Evolutionary conservation across 1,140 invertebrate species (phyloP), one percentile per base, ranked within the genome.

Genomic region (Pachypsylla venusta): DNA sequence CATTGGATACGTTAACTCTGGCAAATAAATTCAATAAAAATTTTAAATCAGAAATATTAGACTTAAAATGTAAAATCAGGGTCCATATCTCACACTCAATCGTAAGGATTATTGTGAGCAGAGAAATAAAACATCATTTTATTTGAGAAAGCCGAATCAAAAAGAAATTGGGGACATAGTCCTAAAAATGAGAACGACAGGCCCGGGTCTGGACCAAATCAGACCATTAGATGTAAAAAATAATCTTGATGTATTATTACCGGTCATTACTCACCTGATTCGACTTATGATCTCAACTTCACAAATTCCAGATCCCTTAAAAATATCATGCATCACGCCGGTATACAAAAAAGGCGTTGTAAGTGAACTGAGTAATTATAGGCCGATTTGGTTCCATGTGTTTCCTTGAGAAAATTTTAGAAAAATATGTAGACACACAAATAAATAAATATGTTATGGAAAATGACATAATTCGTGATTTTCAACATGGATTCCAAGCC

Each of bases 1-100:
- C 42, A 4, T 7, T 4, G 4, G n/a, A 48, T 22, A 19, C 5
- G 7, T 4, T 5, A 19, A 4, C 16, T 5, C 42, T 48, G 16
- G 42, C 42, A 5, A 48, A 48, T 48, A 48, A 48, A 7, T 48
- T 48, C 22, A 48, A 48, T n/a, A n/a, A 48, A 48, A 48, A 48
- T 48, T 48, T 48, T 22, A 48, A 48, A 48, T 4, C 7, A 7
- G n/a, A 48, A 48, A 48, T 48, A 48, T 19, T 19, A 19, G 16
- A 5, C 16, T 22, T 48, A 10, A 48, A 48, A 48, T 22, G 22
- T 19, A 22, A 48, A 5, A 48, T 19, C 42, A 48, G 7, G 22
- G 42, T n/a, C 5, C 42, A n/a, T 5, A 48, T n/a, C 22, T 48
- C 16, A 5, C 5, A 3, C 42, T 48, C n/a, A 22, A 48, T n/a